These are phyloP conservation scores for Mustela lutreola DNA, from an alignment of 2,113 vertebrate genomes.

Conservation along the genomic window DNA sequence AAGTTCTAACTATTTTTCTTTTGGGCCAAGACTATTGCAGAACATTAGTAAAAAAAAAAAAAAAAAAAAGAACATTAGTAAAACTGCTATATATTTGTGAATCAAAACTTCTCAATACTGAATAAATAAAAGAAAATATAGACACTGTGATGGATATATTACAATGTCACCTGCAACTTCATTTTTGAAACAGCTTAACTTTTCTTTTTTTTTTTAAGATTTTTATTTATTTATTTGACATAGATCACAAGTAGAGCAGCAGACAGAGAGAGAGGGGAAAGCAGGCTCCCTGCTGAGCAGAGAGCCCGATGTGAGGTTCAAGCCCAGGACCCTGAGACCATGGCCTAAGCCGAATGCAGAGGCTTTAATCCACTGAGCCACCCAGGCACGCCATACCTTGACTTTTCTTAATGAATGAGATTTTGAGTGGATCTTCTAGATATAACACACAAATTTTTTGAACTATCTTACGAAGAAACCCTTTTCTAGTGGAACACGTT, in stretches of 20 bases:
- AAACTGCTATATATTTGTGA: neutral
- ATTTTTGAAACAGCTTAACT: neutral
- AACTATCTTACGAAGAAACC: neutral
- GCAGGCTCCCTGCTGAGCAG: too few species aligned
- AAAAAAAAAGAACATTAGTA: conserved; percentile 7
- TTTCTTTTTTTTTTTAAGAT: too few species aligned
- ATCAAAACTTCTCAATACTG: neutral
- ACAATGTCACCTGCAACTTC: neutral
- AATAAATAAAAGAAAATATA: conserved; percentile 14
- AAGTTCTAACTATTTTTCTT: neutral
- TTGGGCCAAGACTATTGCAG: neutral
- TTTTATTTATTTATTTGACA: too few species aligned
- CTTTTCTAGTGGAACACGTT: conserved; percentile 12
- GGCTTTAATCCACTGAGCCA: too few species aligned
- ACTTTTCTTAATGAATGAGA: neutral
- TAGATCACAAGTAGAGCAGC: too few species aligned
- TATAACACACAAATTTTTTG: neutral
- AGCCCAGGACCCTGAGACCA: too few species aligned
- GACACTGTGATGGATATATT: neutral
- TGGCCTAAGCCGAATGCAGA: too few species aligned
- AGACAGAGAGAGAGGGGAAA: too few species aligned
- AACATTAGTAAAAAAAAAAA: conserved; percentile 27
- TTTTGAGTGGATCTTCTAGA: neutral
- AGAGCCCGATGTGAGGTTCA: too few species aligned
- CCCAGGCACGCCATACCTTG: neutral